Conservation (phyloP, 2,797 vertebrate species). For the Semaprochilodus insignis region DNA sequence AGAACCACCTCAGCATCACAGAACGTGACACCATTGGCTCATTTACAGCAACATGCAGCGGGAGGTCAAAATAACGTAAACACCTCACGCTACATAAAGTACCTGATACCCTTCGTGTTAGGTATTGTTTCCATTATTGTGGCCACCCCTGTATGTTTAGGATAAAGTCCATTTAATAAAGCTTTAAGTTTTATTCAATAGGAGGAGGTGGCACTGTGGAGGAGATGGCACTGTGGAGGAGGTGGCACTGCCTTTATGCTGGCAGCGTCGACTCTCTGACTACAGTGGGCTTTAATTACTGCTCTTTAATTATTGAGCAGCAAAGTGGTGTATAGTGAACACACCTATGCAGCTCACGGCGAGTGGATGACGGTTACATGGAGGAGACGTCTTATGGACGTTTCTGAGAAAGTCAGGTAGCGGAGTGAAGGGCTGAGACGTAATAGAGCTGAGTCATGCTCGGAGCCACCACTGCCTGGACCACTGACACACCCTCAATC, state of each 20-base stretch:
- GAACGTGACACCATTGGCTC: background rate
- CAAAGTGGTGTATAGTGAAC: conserved; percentile 10
- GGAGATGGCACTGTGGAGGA: no score
- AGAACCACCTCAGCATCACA: background rate
- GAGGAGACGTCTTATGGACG: background rate
- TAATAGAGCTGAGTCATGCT: background rate
- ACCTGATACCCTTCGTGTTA: background rate
- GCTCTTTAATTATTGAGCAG: conserved; percentile 34
- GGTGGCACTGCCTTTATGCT: no score
- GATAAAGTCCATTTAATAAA: background rate
- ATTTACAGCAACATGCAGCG: background rate
- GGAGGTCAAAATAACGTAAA: background rate
- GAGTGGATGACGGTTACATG: background rate
- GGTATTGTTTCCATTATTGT: background rate
- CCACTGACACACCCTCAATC: background rate
- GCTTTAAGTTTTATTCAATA: no score
- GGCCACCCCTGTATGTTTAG: background rate
- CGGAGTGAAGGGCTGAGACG: background rate
- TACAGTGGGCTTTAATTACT: conserved; percentile 42
- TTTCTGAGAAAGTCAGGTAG: background rate
- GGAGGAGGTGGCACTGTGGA: no score
- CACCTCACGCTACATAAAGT: background rate
- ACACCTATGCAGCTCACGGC: background rate
- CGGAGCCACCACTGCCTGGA: background rate
- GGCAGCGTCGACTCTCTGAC: background rate